phyloP scores from a whole-genome alignment of 2,888 invertebrate genomes.

The Aromia moschata region DNA sequence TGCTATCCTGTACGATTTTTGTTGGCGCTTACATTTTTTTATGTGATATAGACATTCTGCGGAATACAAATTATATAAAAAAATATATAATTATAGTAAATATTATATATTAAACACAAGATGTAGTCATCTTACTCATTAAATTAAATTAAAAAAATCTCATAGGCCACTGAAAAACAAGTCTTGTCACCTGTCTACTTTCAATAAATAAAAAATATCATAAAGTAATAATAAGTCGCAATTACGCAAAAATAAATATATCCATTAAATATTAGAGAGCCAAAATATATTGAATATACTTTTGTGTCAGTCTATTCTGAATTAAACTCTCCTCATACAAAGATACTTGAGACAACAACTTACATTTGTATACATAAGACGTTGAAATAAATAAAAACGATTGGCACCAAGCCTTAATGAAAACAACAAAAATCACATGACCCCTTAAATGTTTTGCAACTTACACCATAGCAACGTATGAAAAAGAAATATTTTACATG shows the following conservation, averaged over 20 bases:
- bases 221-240: not conserved
- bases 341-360: slow-evolving; percentile 11
- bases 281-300: slow-evolving; percentile 13
- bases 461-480: no score
- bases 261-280: slow-evolving; percentile 18
- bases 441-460: not conserved
- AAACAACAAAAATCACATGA: not conserved
- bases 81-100: not conserved
- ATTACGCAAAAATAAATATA: not conserved
- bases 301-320: slow-evolving; percentile 15
- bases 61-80: slow-evolving; percentile 3
- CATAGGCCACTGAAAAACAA: slow-evolving; percentile 18
- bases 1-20: not conserved
- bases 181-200: slow-evolving; percentile 9
- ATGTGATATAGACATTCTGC: not conserved
- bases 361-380: no score
- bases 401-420: not conserved
- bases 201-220: slow-evolving; percentile 22
- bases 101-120: not conserved
- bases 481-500: no score
- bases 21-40: not conserved
- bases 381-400: not conserved
- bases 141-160: slow-evolving; percentile 10
- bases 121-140: not conserved
- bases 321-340: slow-evolving; percentile 21